Conservation (phyloP, 1,140 invertebrate genomes). For the Platorchestia sp. region DNA sequence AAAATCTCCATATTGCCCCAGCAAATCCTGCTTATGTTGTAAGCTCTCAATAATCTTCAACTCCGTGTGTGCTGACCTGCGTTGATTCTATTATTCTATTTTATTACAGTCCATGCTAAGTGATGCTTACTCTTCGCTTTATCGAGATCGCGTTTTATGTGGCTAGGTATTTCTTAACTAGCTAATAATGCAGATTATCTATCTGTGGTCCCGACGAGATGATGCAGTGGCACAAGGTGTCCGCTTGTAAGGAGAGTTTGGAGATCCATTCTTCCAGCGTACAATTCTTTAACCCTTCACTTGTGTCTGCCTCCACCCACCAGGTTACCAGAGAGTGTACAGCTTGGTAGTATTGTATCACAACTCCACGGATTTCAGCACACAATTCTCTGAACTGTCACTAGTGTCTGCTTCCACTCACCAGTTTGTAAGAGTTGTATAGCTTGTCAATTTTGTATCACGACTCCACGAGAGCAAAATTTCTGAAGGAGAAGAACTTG, state of each 20-base stretch:
- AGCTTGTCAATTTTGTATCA: not conserved
- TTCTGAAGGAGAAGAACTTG: not conserved
- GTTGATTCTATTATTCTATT: too few relatives aligned
- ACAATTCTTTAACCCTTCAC: not conserved
- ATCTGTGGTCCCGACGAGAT: not conserved
- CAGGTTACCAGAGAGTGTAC: not conserved
- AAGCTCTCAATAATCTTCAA: not conserved
- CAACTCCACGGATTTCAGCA: too few relatives aligned
- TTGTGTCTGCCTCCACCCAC: not conserved
- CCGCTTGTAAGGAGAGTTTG: not conserved
- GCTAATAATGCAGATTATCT: too few relatives aligned
- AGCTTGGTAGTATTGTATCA: not conserved
- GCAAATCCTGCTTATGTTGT: not conserved
- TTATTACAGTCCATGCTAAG: too few relatives aligned
- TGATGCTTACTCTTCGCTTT: too few relatives aligned
- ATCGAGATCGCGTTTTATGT: too few relatives aligned
- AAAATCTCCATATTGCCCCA: not conserved
- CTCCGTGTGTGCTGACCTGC: too few relatives aligned
- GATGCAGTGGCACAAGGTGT: not conserved
- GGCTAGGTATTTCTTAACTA: too few relatives aligned
- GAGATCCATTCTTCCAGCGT: not conserved
- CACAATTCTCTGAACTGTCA: not conserved
- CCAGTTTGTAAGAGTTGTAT: not conserved
- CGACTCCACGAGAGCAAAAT: not conserved
- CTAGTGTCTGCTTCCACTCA: not conserved